Percentiles rank a stretch among this genome's conserved stretches.
Evolutionary conservation across 2,797 vertebrate species (phyloP).

Genomic region (Bufotes viridis): DNA sequence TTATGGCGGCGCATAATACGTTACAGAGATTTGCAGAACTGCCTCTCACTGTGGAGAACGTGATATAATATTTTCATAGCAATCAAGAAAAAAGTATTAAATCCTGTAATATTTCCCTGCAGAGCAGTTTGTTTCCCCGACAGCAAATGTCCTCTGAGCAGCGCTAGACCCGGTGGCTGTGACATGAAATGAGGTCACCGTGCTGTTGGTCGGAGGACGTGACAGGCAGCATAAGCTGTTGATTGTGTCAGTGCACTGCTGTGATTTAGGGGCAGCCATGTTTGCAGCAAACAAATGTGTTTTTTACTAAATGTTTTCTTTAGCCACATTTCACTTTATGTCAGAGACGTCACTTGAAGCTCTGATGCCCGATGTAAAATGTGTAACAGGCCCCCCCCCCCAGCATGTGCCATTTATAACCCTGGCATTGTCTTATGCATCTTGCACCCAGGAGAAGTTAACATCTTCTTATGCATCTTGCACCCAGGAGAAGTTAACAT

Average conservation of each 20-base stretch:
- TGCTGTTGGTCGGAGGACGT: slow-evolving; percentile 20
- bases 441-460: too few species aligned
- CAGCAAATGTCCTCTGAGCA: slow-evolving; percentile 18
- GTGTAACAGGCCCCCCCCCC: background rate
- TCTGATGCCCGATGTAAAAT: background rate
- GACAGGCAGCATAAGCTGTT: background rate
- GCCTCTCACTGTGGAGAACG: slow-evolving; percentile 16
- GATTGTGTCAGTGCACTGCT: background rate
- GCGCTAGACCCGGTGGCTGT: background rate
- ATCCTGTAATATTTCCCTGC: slow-evolving; percentile 44
- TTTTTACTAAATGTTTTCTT: background rate
- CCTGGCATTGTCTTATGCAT: background rate
- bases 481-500: too few species aligned
- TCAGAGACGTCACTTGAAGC: background rate
- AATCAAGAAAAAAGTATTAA: slow-evolving; percentile 38
- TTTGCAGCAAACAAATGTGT: background rate
- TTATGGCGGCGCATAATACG: slow-evolving; percentile 25
- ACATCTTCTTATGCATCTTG: background rate
- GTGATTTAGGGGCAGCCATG: background rate
- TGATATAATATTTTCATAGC: slow-evolving; percentile 39
- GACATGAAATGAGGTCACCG: slow-evolving; percentile 20
- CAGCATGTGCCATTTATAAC: background rate
- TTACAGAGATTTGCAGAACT: slow-evolving; percentile 40
- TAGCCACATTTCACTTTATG: background rate
- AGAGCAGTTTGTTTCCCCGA: slow-evolving; percentile 28